Evolutionary conservation across 2,113 vertebrate species (phyloP), one percentile per base, ranked within the genome.

Genomic region (Equus przewalskii): DNA sequence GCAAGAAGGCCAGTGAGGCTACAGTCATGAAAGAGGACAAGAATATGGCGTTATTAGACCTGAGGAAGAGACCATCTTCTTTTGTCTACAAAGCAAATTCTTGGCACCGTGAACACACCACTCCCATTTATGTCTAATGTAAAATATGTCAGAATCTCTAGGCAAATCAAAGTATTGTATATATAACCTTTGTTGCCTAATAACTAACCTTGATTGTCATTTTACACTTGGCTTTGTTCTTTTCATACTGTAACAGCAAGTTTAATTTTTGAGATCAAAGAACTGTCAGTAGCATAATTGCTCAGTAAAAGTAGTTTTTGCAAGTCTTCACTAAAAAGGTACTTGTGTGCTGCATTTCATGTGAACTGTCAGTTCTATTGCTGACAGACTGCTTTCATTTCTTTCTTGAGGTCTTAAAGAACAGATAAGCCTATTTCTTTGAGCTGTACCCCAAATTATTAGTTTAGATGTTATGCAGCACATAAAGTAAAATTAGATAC

Each of bases 251-350:
- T 91, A 98, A 94, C 36, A 67, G 91, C 73, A 41, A 95, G 16
- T 60, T 93, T 95, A 96, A 95, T 44, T 94, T 98, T 70, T 91
- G 82, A 96, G 80, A 98, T 98, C 56, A 98, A 91, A 97, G 97
- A 97, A 96, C 83, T 97, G 85, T 82, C 97, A 96, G 94, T n/a
- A 95, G 94, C 67, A 72, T 51, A 86, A 97, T 82, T 82, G 92
- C 87, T 97, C 95, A 94, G 69, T 81, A 95, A 81, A 94, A 90
- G 91, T 78, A 67, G 95, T 94, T 94, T 96, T 98, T 90, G 90
- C 82, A 98, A 85, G 26, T 60, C 80, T 93, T 90, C 79, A 41
- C 33, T 93, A 91, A 82, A 84, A 73, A 26, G 94, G 94, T 21
- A 73, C 62, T 30, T 94, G 64, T 76, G 41, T 11, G 87, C 24